Evolutionary conservation across 2,797 vertebrate genomes (phyloP).

Genomic region (Aulostomus chinensis): DNA sequence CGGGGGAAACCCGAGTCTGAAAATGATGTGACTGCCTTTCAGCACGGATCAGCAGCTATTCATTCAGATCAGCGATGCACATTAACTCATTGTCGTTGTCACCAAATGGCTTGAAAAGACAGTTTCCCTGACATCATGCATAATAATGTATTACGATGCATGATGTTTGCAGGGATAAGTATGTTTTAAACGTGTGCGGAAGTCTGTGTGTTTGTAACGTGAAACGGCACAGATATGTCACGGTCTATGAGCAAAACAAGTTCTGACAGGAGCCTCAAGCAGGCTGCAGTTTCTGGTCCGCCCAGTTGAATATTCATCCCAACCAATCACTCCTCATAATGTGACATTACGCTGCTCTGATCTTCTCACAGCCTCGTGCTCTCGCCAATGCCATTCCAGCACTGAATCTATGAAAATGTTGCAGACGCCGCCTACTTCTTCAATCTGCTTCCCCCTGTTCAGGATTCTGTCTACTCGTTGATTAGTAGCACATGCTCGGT

Average conservation of each 20-base stretch:
- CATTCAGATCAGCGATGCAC: constrained; percentile 16
- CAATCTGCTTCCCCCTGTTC: constrained; percentile 37
- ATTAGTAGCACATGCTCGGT: constrained; percentile 39
- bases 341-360: constrained; percentile 29
- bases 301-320: constrained; percentile 19
- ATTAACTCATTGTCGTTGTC: constrained; percentile 13
- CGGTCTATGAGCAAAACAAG: constrained; percentile 34
- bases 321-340: constrained; percentile 29
- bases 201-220: constrained; percentile 4
- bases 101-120: constrained; percentile 7
- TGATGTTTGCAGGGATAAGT: neutral
- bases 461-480: constrained; percentile 30
- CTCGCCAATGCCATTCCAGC: constrained; percentile 36
- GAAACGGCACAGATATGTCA: constrained; percentile 13
- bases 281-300: constrained; percentile 8
- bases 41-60: constrained; percentile 31
- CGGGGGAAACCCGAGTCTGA: constrained; percentile 10
- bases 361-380: constrained; percentile 38
- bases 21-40: constrained; percentile 21
- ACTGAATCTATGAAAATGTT: constrained; percentile 39
- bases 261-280: constrained; percentile 40
- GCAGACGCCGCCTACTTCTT: constrained; percentile 37
- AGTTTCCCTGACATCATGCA: constrained; percentile 5
- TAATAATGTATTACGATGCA: constrained; percentile 9
- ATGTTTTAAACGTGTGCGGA: too few relatives aligned